Base-by-base conservation (phyloP, 1,140 invertebrate species). In the Heliconius eleuchia region DNA sequence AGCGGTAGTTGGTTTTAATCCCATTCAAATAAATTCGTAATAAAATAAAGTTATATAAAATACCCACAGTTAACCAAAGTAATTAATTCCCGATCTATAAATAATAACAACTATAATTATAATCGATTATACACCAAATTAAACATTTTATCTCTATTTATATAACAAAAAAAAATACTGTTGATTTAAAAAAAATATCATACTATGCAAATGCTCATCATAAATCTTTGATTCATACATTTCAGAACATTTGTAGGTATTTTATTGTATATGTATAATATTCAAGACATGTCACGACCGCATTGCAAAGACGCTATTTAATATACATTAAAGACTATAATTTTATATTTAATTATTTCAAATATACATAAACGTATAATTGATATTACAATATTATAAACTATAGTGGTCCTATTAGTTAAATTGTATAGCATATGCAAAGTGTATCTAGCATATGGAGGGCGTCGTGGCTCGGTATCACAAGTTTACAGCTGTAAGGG, bases 221-320 rank as follows among this genome's bases (percentile, higher is more conserved):
- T 74, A 71, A 70, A 66, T 78, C 72, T 74, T 73, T 72, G 27
- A 74, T 74, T 39, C 75, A 73, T 79, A 79, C 23, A 42, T 77
- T 77, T 74, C 9, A 77, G 74, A 70, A 60, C 39, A 74, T 74
- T 57, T 70, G 76, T 77, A 76, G 52, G 39, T 71, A 73, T 77
- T 80, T 80, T 57, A 66, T 66, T 66, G 4, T 66, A 66, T 6
- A 27, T 11, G 71, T 80, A 72, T 70, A 79, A 78, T 82, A 78
- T 81, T 80, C 81, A 71, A 76, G 75, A 57, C 78, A 81, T 79
- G 80, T 81, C 77, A 79, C 74, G 82, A 76, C 71, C 73, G 76
- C 76, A 84, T 84, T 76, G 70, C 76, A 78, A 18, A 55, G 66
- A 73, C 76, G 73, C 74, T 76, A 71, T 78, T 77, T 78, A 82